Percentiles rank a stretch among this genome's conserved stretches.
Evolutionary conservation across 2,888 invertebrate species (phyloP).

Genomic region (Mythimna vitellina): DNA sequence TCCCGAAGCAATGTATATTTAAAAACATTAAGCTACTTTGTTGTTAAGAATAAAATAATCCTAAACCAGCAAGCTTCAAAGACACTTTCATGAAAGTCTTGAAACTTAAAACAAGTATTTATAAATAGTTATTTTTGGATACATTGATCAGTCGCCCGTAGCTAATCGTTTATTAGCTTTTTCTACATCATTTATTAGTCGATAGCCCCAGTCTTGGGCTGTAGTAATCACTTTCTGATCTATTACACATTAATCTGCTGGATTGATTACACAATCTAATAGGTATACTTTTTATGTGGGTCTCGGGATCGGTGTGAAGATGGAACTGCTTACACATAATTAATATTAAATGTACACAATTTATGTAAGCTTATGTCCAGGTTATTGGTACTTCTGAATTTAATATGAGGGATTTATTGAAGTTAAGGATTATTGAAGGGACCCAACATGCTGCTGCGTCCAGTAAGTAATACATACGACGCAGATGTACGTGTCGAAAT

Average conservation of each 20-base stretch:
- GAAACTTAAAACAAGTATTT: slow-evolving; percentile 32
- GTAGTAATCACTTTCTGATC: slow-evolving; percentile 35
- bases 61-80: background rate
- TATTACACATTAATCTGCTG: slow-evolving; percentile 40
- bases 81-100: slow-evolving; percentile 30
- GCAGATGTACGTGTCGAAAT: too few relatives aligned
- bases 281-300: slow-evolving; percentile 42
- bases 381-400: slow-evolving; percentile 42
- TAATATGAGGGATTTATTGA: slow-evolving; percentile 28
- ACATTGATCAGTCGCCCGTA: slow-evolving; percentile 26
- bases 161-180: slow-evolving; percentile 29
- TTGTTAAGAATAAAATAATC: background rate
- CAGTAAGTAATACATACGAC: too few relatives aligned
- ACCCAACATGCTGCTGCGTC: too few relatives aligned
- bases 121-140: slow-evolving; percentile 4
- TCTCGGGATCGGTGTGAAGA: slow-evolving; percentile 11
- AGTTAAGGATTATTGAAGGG: slow-evolving; percentile 25
- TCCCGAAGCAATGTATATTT: too few relatives aligned
- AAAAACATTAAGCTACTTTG: background rate
- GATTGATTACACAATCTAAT: slow-evolving; percentile 53
- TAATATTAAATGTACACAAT: slow-evolving; percentile 46
- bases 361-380: slow-evolving; percentile 37
- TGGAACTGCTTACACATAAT: slow-evolving; percentile 19
- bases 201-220: slow-evolving; percentile 5
- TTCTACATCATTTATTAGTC: slow-evolving; percentile 30